phyloP scores from a whole-genome alignment of 2,113 vertebrate genomes.

The Aspidoscelis tigris region DNA sequence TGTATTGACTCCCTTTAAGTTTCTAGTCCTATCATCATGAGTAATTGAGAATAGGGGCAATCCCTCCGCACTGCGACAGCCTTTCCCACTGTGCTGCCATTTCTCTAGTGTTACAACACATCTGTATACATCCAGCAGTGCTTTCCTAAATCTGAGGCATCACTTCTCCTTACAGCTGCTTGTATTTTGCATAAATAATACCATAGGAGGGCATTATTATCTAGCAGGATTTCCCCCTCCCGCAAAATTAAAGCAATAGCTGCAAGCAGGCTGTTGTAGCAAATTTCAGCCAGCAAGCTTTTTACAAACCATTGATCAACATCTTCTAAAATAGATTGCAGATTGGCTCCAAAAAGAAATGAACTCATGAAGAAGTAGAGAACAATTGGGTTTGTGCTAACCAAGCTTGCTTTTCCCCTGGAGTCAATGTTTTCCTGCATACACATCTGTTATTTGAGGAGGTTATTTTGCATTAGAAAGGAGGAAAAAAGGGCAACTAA shows the following conservation, averaged over 20 bases:
- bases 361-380: not conserved
- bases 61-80: fast-evolving
- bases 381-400: not conserved
- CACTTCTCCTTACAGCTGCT: conserved; percentile 1
- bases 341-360: not conserved
- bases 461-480: conserved; percentile 43
- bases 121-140: not conserved
- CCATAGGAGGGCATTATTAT: not conserved
- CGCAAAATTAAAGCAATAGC: not conserved
- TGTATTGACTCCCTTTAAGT: too few species aligned
- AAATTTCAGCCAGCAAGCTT: conserved; percentile 49
- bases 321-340: conserved; percentile 31
- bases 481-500: conserved; percentile 32
- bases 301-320: conserved; percentile 54
- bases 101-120: fast-evolving
- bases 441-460: conserved; percentile 22
- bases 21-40: too few species aligned
- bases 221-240: conserved; percentile 3
- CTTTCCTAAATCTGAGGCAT: not conserved
- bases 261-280: conserved; percentile 43
- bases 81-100: conserved; percentile 11
- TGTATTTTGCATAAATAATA: not conserved
- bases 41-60: too few species aligned
- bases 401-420: fast-evolving
- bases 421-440: conserved; percentile 13